Conservation (phyloP, 2,113 vertebrate species). For the Chamaetylas fuelleborni region DNA sequence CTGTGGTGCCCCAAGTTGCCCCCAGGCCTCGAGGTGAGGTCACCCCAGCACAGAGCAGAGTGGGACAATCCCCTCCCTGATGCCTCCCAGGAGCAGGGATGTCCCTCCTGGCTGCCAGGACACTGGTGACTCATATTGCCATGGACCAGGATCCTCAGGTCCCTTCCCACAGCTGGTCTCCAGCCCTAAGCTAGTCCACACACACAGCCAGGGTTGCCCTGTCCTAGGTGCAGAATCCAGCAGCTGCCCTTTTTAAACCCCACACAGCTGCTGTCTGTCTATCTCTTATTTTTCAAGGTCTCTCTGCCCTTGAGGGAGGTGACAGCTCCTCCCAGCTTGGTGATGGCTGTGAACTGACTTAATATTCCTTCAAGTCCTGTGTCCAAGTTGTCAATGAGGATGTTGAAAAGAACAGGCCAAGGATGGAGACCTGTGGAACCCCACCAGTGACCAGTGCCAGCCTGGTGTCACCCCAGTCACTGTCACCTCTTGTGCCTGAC, state of each 20-base stretch:
- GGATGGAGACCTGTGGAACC: background rate
- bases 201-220: background rate
- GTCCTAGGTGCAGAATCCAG: background rate
- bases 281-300: background rate
- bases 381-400: background rate
- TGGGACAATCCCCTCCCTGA: background rate
- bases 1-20: background rate
- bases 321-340: background rate
- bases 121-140: background rate
- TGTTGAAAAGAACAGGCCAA: background rate
- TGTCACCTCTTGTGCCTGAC: background rate
- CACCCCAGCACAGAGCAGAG: accelerated
- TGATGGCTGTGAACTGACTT: background rate
- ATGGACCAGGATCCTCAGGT: background rate
- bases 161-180: background rate
- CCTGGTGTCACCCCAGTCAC: background rate
- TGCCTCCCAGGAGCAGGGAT: too few relatives aligned
- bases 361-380: background rate
- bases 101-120: background rate
- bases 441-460: background rate
- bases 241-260: background rate
- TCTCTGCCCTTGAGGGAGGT: background rate
- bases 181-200: background rate
- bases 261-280: background rate
- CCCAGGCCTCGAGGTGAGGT: background rate